Evolutionary conservation across 2,888 invertebrate species (phyloP), one percentile per base, ranked within the genome.

Genomic region (Thyatira batis): DNA sequence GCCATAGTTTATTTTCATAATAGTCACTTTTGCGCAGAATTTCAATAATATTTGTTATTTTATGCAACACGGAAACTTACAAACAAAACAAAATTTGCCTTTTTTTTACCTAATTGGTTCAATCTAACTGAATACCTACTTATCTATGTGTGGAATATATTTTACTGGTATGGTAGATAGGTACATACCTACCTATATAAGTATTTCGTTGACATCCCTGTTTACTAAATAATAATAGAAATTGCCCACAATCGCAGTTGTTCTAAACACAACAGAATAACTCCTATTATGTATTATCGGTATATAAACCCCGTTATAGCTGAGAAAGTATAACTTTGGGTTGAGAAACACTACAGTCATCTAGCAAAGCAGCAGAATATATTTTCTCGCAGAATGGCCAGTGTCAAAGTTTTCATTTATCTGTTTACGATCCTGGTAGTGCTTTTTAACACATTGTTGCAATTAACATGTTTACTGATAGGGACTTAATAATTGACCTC

Each of bases 201-300:
- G 10, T 3, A 28, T 11, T 48, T 3, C 6, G 20, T 27, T 48
- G 27, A 27, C 48, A 48, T 48, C 39, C 39, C 17, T 39, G 8
- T 39, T 27, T 28, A 17, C n/a, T n/a, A 17, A 25, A 46, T 48
- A 28, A 48, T 48, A 48, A 48, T 20, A 48, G 17, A 46, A 17
- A 9, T 48, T 11, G 17, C 6, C 1, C 23, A 48, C 48, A 28
- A 48, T 48, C 27, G 10, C 27, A 10, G 25, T 48, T 17, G 48
- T 20, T 27, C 27, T 20, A 27, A 3, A 48, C 17, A 39, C 39
- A 39, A 39, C 17, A 27, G 27, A 27, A 48, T 48, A 27, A 17
- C 10, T 48, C 20, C 48, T 48, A 27, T 48, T 39, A 39, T 48
- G 28, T 48, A 27, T 17, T 10, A 48, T 27, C 48, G 20, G 48